Percentiles rank a stretch among this genome's conserved stretches.
Evolutionary conservation across 1,140 invertebrate species (phyloP).

Genomic region (Octopus bimaculoides): DNA sequence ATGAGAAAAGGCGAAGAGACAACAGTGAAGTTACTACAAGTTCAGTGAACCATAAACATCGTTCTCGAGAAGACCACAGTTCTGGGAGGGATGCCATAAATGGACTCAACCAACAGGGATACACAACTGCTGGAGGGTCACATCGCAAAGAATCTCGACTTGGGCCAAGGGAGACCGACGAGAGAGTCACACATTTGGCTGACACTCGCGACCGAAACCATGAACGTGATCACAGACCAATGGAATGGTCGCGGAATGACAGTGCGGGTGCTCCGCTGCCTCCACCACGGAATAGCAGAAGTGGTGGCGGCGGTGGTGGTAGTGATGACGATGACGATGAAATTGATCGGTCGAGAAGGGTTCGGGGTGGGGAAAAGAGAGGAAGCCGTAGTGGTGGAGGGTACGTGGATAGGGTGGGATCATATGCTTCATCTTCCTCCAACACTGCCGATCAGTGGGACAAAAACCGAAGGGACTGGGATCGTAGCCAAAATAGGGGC

Average conservation of each 20-base stretch:
- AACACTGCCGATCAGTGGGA: background rate
- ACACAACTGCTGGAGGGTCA: too few species aligned
- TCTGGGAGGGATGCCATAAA: too few species aligned
- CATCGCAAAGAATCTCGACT: slow-evolving; percentile 24
- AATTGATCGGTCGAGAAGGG: background rate
- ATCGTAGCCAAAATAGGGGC: background rate
- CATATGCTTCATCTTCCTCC: slow-evolving; percentile 14
- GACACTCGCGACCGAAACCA: slow-evolving; percentile 6
- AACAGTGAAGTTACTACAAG: too few species aligned
- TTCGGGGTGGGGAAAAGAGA: slow-evolving; percentile 9
- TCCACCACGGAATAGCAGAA: slow-evolving; percentile 6
- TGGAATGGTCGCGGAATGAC: background rate
- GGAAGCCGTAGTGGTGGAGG: slow-evolving; percentile 6
- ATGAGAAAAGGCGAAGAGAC: too few species aligned
- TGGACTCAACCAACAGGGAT: too few species aligned
- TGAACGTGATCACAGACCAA: background rate
- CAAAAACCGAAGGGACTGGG: background rate
- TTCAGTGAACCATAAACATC: too few species aligned
- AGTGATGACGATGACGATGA: slow-evolving; percentile 14
- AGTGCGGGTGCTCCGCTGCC: background rate
- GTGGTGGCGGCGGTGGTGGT: slow-evolving; percentile 16
- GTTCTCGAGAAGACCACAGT: too few species aligned
- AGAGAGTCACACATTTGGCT: slow-evolving; percentile 43
- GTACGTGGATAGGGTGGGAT: slow-evolving; percentile 10
- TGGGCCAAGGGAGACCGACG: slow-evolving; percentile 22